These are phyloP conservation scores for Euphydryas editha DNA, from an alignment of 2,888 invertebrate genomes.

Conservation along the genomic window DNA sequence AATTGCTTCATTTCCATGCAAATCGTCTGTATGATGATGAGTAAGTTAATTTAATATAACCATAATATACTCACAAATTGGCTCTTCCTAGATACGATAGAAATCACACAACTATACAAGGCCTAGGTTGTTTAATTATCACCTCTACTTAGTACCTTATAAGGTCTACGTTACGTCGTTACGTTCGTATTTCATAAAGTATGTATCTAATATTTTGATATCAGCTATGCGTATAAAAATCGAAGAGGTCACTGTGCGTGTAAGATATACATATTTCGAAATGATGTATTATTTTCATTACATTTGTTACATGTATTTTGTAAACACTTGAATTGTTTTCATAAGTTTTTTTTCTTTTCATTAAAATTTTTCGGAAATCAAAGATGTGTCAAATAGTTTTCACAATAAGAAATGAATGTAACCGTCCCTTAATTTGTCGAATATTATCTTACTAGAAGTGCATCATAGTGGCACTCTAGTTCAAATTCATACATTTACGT, in stretches of 20 bases:
- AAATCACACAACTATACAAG: neutral
- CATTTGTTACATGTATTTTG: no score
- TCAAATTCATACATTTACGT: no score
- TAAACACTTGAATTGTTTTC: neutral
- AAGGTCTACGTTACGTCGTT: neutral
- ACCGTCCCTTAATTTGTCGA: no score
- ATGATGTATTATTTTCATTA: neutral
- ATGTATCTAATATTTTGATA: neutral
- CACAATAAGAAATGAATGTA: no score
- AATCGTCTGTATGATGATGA: constrained; percentile 28
- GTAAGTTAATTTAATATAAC: constrained; percentile 24
- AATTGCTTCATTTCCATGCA: constrained; percentile 39
- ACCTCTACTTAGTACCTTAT: neutral
- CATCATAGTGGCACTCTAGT: no score
- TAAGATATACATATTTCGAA: neutral
- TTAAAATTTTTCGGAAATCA: neutral
- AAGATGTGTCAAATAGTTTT: no score
- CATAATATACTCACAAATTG: constrained; percentile 17
- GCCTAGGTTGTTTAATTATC: neutral
- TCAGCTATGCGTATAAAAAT: neutral
- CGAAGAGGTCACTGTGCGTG: constrained; percentile 1
- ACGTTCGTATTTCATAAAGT: neutral
- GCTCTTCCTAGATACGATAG: constrained; percentile 12
- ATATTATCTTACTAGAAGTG: no score
- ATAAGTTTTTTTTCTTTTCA: neutral